These are phyloP conservation scores for Pedetes capensis DNA, from an alignment of 2,113 vertebrate genomes.

Conservation along the genomic window DNA sequence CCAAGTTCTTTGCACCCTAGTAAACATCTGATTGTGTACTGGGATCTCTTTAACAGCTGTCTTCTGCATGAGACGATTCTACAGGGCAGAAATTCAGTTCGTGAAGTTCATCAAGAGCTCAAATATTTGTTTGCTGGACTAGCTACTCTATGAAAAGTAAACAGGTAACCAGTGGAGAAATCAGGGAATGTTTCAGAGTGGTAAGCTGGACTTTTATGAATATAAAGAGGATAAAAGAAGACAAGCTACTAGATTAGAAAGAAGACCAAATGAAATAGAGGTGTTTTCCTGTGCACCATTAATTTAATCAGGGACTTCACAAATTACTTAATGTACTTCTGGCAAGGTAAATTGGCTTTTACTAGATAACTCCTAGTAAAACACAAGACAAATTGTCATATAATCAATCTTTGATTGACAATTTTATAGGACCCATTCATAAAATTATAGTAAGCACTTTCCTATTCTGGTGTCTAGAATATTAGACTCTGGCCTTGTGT, in stretches of 20 bases:
- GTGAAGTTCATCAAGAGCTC: neutral
- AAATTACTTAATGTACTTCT: neutral
- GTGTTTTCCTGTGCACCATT: neutral
- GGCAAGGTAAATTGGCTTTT: neutral
- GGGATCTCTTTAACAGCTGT: neutral
- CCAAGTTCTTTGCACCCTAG: neutral
- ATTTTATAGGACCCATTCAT: neutral
- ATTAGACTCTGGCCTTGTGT: neutral
- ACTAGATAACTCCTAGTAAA: constrained; percentile 15
- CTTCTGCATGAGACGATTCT: neutral
- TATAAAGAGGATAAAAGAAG: neutral
- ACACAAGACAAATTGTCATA: neutral
- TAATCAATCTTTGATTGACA: neutral
- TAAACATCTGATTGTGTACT: neutral
- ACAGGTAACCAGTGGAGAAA: neutral
- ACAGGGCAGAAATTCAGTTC: neutral
- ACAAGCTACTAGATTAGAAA: neutral
- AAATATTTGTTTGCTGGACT: neutral
- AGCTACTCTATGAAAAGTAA: neutral
- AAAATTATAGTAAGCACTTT: neutral
- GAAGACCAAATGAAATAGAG: neutral
- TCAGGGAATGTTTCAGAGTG: neutral
- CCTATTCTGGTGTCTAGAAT: neutral
- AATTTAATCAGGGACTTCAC: neutral
- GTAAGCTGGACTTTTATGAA: neutral